Evolutionary conservation across 2,888 invertebrate genomes (phyloP), one percentile per base, ranked within the genome.

Genomic region (Drepana falcataria): DNA sequence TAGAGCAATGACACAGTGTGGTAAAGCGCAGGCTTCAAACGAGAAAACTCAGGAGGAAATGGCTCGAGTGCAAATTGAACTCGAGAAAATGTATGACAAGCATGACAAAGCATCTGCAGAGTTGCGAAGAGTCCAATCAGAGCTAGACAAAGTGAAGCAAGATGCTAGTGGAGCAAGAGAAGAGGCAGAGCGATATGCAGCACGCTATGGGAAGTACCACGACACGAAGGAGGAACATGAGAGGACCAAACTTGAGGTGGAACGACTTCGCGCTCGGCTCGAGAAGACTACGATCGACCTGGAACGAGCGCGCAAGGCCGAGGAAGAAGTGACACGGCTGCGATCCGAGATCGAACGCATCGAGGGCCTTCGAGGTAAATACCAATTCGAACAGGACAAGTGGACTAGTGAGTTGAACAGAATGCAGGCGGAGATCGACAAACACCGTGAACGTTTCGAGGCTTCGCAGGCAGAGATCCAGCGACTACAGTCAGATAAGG

Each of bases 21-120:
- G 94, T 61, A 97, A 98, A 86, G 94, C 96, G 7, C 96, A 96
- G 77, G 95, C 95, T 7, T 94, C 95, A 4, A 95, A 96, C 59
- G 97, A 97, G 77, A 96, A 97, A 74, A 95, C 95, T 53, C 97
- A 97, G 79, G 97, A 98, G 78, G 98, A 98, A 86, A 93, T 96
- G 68, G 95, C 96, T 0, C 92, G 97, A 69, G 93, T 97, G 69
- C 96, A 97, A 76, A 92, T 96, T 53, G 97, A 97, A 85, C 92
- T 96, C 49, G 97, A 97, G 78, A 97, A 97, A 83, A 95, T 96
- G 92, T 96, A 96, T 73, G 97, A 97, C 73, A 97, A 97, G 69
- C 96, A 96, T 73, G 97, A 97, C 67, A 95, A 96, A 77, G 93
- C 94, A 55, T 95, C 97, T 67, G 92, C 94, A 7, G 97, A 97